Evolutionary conservation across 2,888 invertebrate genomes (phyloP), one percentile per base, ranked within the genome.

Genomic region (Thera obeliscata): DNA sequence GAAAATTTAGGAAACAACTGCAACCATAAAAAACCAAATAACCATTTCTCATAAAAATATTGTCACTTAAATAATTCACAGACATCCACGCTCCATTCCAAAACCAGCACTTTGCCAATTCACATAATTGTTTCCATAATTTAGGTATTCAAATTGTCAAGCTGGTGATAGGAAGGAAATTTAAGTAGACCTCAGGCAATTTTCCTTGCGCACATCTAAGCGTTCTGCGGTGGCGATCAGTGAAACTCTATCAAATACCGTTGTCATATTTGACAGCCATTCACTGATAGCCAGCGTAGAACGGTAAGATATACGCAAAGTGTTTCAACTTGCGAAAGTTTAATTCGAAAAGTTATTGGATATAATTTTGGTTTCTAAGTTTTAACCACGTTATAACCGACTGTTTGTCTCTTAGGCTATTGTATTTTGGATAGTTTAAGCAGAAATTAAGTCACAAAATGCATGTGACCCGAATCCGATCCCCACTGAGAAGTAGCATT

Each of bases 161-260:
- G 70, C 77, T 74, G 75, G 75, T 78, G 75, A 81, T 80, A 77
- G 68, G 68, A 75, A 76, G 77, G 68, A 70, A 77, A 80, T 79
- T 82, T 77, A 72, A 70, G 73, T 64, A 76, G 73, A 79, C 81
- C 83, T 75, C 78, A 79, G 80, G 41, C 36, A 38, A 41, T 22
- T 22, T 22, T 22, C 22, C 49, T 79, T 81, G 81, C 75, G 84
- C 22, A 22, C 22, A 22, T 22, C 22, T 22, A 22, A 22, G 22
- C 22, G 22, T 22, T 22, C 22, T 22, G 22, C 22, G 22, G 22
- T 22, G 22, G 22, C 22, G 22, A 22, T 22, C 22, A 22, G 22
- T 22, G 22, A 22, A 22, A 22, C 22, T 22, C 22, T 22, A 1
- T 22, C 22, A 22, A 22, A 22, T 22, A 22, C 22, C 22, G 22